These are phyloP conservation scores for Acronicta psi DNA, from an alignment of 2,888 invertebrate genomes.

Conservation along the genomic window DNA sequence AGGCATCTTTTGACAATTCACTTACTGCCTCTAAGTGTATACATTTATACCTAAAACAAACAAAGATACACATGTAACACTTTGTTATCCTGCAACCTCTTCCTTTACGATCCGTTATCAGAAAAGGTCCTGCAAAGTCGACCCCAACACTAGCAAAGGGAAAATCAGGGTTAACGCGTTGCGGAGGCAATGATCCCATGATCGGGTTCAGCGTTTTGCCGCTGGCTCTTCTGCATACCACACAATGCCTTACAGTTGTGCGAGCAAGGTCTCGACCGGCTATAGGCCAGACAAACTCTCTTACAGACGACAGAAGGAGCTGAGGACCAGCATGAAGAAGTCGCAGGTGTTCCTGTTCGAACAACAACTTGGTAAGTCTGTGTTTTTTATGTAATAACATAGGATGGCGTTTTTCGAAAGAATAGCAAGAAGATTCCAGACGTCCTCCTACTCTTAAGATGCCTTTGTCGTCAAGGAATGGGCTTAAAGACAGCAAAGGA, in stretches of 20 bases:
- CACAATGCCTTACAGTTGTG: neutral
- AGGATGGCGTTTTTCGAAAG: neutral
- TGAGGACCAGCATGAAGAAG: neutral
- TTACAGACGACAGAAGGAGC: neutral
- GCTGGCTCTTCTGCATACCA: neutral
- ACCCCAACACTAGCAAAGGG: neutral
- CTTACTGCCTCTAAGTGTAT: neutral
- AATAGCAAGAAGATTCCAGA: neutral
- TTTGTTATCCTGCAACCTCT: neutral
- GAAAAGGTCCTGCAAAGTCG: slow-evolving; percentile 1
- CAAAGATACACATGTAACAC: neutral
- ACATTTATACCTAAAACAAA: neutral
- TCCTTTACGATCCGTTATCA: neutral
- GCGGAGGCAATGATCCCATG: neutral
- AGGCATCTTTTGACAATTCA: neutral
- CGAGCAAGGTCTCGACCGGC: neutral
- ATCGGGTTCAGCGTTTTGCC: neutral
- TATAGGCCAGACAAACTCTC: neutral
- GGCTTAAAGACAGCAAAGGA: neutral
- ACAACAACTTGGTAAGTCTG: neutral
- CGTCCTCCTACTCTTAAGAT: neutral
- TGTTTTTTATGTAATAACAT: neutral
- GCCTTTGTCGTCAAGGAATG: neutral
- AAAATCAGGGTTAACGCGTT: neutral
- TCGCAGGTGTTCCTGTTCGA: neutral